Base-by-base conservation (phyloP, 2,797 vertebrate species). In the Chaetophractus vellerosus region DNA sequence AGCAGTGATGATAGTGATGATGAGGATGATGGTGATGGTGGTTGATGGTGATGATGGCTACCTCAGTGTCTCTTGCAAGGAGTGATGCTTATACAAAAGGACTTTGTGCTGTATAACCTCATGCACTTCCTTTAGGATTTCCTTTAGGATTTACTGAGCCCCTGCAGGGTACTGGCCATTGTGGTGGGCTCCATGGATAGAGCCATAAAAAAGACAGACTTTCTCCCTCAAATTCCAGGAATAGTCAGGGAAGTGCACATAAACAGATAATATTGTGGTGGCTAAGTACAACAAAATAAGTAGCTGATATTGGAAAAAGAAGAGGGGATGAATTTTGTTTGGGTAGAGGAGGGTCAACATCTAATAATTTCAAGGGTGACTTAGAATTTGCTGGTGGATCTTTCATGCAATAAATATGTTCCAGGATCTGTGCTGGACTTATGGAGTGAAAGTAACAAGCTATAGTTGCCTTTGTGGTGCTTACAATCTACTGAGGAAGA, bases 331-430 rank as follows among this genome's bases (percentile, higher is more conserved):
- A 31, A 16, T 61, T 80, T 92, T 75, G 12, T 16, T 45, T 8
- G 26, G 31, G 10, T 48, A 55, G 50, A 23, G 9, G 18, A 24
- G 59, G 23, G 16, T 33, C 9, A 55, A 23, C 41, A 23, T 63
- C 38, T 75, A 66, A 76, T 2, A 10, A 59, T 75, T 95, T 88
- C 38, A 82, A 86, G 68, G n/a, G 28, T 48, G 26, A 31, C 48
- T 64, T 96, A 19, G 78, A 52, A 64, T 96, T 91, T 91, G 41
- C 50, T 36, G 10, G 3, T 50, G 21, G 38, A 15, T 76, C 23
- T 81, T 78, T 59, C 23, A 48, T 75, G 18, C 18, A 69, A 1
- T 74, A 52, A 48, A 23, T 28, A 38, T 12, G 33, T 79, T 48
- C 41, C 45, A n/a, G 38, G 41, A 74, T n/a, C 26, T 66, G 6